Conservation (phyloP, 2,113 vertebrate species). For the Chloebia gouldiae region DNA sequence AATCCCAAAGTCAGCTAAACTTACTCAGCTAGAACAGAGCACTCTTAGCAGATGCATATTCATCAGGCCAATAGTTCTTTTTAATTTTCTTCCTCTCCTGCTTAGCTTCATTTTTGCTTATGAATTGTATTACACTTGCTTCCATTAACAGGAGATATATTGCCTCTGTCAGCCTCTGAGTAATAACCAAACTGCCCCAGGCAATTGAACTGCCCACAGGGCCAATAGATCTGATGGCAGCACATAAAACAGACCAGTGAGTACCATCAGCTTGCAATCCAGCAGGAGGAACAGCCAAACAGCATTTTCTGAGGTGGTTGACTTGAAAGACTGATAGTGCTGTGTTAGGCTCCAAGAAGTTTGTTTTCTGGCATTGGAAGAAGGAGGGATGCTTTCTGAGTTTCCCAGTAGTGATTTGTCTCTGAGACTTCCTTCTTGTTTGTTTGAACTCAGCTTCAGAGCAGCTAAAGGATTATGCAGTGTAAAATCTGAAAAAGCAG, state of each 20-base stretch:
- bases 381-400: background rate
- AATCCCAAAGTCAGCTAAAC: conserved; percentile 44
- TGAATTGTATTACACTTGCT: background rate
- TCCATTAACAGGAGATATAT: conserved; percentile 9
- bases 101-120: conserved; percentile 21
- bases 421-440: background rate
- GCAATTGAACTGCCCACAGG: background rate
- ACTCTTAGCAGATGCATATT: conserved; percentile 25
- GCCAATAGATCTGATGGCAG: background rate
- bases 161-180: conserved; percentile 13
- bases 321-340: background rate
- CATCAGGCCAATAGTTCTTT: background rate
- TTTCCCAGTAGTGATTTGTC: background rate
- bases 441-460: rapidly evolving
- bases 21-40: background rate
- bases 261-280: background rate
- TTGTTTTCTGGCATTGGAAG: background rate
- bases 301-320: background rate
- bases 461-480: background rate
- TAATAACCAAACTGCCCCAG: background rate
- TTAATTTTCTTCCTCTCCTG: conserved; percentile 18
- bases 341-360: background rate
- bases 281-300: background rate
- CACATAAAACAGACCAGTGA: background rate
- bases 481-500: background rate